Evolutionary conservation across 2,888 invertebrate genomes (phyloP).

Genomic region (Arenicola marina): DNA sequence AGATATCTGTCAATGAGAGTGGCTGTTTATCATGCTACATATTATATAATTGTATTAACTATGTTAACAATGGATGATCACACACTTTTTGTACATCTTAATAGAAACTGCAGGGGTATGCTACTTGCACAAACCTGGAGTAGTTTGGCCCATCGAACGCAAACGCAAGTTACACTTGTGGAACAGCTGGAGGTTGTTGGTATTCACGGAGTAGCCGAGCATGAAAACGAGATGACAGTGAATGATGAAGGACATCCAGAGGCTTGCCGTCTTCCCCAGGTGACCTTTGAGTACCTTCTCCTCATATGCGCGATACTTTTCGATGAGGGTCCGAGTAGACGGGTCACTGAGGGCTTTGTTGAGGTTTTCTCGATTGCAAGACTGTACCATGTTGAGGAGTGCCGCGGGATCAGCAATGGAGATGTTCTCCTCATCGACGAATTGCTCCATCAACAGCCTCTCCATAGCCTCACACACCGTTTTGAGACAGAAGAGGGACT

Average conservation of each 20-base stretch:
- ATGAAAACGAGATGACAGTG: conserved; percentile 8
- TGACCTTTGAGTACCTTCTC: conserved; percentile 8
- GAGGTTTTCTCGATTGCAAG: conserved; percentile 5
- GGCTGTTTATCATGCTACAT: too few species aligned
- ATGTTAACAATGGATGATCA: too few species aligned
- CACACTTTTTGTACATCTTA: too few species aligned
- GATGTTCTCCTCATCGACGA: conserved; percentile 1
- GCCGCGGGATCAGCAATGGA: conserved; percentile 3
- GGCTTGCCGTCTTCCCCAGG: conserved; percentile 13
- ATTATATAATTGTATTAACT: too few species aligned
- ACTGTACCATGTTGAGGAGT: background rate
- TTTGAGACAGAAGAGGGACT: conserved; percentile 15
- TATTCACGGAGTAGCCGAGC: conserved; percentile 11
- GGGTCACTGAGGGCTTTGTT: conserved; percentile 4
- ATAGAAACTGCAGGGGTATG: too few species aligned
- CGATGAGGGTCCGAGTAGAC: background rate
- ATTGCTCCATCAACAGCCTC: conserved; percentile 14
- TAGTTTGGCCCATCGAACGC: conserved; percentile 16
- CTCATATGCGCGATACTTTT: background rate
- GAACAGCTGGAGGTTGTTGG: conserved; percentile 11
- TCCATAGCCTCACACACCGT: conserved; percentile 19
- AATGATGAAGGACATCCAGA: conserved; percentile 10
- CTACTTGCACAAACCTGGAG: conserved; percentile 1
- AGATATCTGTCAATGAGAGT: conserved; percentile 7
- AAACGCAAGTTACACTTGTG: conserved; percentile 6